Base-by-base conservation (phyloP, 92 coral and sea anemone genomes). In the Pocillopora meandrina region DNA sequence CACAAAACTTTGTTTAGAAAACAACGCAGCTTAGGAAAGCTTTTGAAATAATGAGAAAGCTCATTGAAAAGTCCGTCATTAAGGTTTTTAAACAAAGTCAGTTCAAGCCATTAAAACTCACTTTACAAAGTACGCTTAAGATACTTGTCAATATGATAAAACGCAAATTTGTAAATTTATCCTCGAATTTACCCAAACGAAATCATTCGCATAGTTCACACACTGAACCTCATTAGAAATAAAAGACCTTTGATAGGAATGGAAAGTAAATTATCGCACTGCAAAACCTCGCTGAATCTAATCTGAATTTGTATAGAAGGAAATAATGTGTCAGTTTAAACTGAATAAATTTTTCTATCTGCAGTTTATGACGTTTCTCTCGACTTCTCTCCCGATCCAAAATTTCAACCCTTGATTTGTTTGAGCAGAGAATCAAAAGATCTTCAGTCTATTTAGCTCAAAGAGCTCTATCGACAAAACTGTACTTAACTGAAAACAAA, bases 1-100 rank as follows among this genome's bases (percentile, higher is more conserved):
- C 80, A 57, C 80, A 56, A 86, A 89, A 80, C 89, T 80, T 85
- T 89, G 92, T 85, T 89, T 89, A 42, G 77, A 65, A 89, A 80
- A 89, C 87, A 58, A 74, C 67, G 77, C 31, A 49, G 72, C 52
- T 64, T 74, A 71, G 61, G 71, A 80, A 81, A 71, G 85, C 64
- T 77, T 71, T 81, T 81, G 77, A 81, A 75, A 71, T 58, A 33
- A 81, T 83, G 86, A 83, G 86, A 83, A 73, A 83, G 86, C 86
- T 83, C 86, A 83, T 83, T 83, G 86, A 83, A 83, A 74, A 76
- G 79, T 49, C 23, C 57, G 80, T 83, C 61, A 83, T 83, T 64
- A 83, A 83, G 64, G 86, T 73, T 83, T 83, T 80, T 61, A 83
- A 73, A 83, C 73, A 83, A 73, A 64, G 80, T 62, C 80, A 12